phyloP scores from a whole-genome alignment of 2,888 invertebrate species.

The Dexiosoma caninum region DNA sequence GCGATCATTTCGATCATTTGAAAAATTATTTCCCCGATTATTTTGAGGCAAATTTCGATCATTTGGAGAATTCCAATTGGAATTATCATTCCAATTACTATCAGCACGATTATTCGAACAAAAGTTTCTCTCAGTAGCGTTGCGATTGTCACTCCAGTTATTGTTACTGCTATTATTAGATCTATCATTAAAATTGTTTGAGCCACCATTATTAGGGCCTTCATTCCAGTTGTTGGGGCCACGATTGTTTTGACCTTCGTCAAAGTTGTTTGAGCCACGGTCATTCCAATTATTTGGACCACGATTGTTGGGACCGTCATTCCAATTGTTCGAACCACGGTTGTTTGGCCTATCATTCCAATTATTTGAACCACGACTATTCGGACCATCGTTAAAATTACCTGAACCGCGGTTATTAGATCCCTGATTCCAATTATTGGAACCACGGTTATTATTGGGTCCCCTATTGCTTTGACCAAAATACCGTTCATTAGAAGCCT shows the following conservation, averaged over 20 bases:
- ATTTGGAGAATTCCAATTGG: no score
- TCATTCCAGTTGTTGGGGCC: constrained; percentile 18
- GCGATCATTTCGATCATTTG: constrained; percentile 20
- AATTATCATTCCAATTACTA: constrained; percentile 22
- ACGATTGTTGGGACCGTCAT: constrained; percentile 26
- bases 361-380: constrained; percentile 24
- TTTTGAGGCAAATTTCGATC: constrained; percentile 27
- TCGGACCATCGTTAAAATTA: constrained; percentile 3
- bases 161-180: not conserved
- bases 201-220: not conserved
- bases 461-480: constrained; percentile 38
- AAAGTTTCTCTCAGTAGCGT: no score
- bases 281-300: constrained; percentile 18
- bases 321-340: constrained; percentile 23
- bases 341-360: constrained; percentile 22
- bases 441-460: constrained; percentile 22
- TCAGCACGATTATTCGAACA: not conserved
- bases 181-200: constrained; percentile 5
- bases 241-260: no score
- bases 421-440: constrained; percentile 50
- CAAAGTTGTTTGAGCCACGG: no score
- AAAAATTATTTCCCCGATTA: constrained; percentile 4
- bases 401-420: constrained; percentile 21
- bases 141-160: constrained; percentile 13
- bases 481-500: constrained; percentile 14